Conservation (phyloP, 2,797 vertebrate species). For the Adelosebastes latens region DNA sequence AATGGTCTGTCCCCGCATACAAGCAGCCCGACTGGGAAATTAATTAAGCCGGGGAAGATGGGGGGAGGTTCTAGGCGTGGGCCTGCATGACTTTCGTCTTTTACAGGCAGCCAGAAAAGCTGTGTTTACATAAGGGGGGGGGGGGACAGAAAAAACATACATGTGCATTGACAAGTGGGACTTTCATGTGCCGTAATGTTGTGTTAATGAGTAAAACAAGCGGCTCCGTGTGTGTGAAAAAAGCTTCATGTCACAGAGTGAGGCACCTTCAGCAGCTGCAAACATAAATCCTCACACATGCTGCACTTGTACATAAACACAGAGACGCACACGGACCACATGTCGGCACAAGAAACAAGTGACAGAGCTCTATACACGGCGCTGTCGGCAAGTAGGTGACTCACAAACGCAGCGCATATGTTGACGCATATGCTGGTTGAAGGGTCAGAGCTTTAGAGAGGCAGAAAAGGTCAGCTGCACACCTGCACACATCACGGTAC, state of each 20-base stretch:
- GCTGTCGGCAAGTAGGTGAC: conserved; percentile 27
- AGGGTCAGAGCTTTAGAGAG: conserved; percentile 24
- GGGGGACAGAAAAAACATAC: conserved; percentile 57
- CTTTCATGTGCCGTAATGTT: conserved; percentile 57
- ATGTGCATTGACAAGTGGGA: conserved; percentile 55
- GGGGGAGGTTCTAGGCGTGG: not conserved
- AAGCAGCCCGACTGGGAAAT: conserved; percentile 55
- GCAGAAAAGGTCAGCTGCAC: conserved; percentile 48
- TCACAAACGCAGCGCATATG: conserved; percentile 28
- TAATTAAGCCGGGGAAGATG: conserved; percentile 39
- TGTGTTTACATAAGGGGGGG: conserved; percentile 34
- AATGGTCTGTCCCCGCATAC: conserved; percentile 49
- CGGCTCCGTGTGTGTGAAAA: conserved; percentile 23
- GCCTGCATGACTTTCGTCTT: conserved; percentile 21
- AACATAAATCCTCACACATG: conserved; percentile 43
- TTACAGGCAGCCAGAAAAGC: conserved; percentile 27
- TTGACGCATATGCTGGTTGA: conserved; percentile 47
- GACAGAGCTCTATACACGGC: not conserved
- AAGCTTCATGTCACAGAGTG: conserved; percentile 16
- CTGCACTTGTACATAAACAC: conserved; percentile 38
- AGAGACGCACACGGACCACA: conserved; percentile 38
- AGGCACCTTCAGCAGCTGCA: conserved; percentile 52
- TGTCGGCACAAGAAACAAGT: conserved; percentile 36
- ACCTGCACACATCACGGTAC: conserved; percentile 43
- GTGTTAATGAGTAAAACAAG: conserved; percentile 64